Conservation (phyloP, 2,113 vertebrate genomes). For the Cyprinodon brontotheroides region DNA sequence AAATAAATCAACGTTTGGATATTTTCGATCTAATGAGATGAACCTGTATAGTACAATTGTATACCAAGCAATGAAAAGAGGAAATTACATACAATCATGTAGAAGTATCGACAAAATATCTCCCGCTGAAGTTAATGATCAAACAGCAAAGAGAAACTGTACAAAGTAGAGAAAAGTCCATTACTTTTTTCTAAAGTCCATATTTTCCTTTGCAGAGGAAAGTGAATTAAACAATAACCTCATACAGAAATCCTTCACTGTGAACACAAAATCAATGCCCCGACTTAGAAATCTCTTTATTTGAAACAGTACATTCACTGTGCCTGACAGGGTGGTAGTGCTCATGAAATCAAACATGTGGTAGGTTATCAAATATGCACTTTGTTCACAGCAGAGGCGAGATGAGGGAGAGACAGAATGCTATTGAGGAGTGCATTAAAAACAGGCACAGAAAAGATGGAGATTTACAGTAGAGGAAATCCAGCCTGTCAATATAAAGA, state of each 20-base stretch:
- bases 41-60: neutral
- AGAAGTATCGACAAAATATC: neutral
- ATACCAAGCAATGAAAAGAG: neutral
- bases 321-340: constrained; percentile 18
- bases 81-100: neutral
- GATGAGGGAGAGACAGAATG: neutral
- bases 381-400: constrained; percentile 24
- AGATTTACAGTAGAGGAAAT: neutral
- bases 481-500: neutral
- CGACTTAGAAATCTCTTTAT: constrained; percentile 46
- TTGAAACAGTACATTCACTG: constrained; percentile 29
- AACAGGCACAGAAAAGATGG: neutral
- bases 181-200: neutral
- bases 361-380: constrained; percentile 59
- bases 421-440: neutral
- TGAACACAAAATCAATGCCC: constrained; percentile 43
- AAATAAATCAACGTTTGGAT: neutral
- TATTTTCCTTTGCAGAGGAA: constrained; percentile 4
- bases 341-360: constrained; percentile 35
- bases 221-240: neutral
- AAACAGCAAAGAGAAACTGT: neutral
- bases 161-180: constrained; percentile 2
- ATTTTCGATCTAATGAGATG: neutral
- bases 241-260: constrained; percentile 24
- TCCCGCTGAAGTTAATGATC: neutral